Conservation (phyloP, 1,140 invertebrate species). For the Drosophila albomicans region DNA sequence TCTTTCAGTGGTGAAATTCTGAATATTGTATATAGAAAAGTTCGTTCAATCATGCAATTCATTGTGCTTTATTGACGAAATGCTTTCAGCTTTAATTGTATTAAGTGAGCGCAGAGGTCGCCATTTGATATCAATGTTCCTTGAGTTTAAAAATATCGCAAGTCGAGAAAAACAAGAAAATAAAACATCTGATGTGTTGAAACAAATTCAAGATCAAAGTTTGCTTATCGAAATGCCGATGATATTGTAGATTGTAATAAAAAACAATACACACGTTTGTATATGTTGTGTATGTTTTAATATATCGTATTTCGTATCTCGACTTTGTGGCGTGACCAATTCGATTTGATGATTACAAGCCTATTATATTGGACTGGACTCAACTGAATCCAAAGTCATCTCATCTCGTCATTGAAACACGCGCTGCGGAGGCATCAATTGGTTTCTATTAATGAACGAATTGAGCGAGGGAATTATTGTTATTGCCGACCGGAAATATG, state of each 20-base stretch:
- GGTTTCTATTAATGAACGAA: slow-evolving; percentile 71
- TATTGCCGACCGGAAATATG: slow-evolving; percentile 62
- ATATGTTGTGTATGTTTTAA: too few relatives aligned
- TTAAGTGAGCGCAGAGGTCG: not conserved
- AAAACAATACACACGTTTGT: not conserved
- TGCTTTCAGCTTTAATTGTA: slow-evolving; percentile 9
- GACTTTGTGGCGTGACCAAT: slow-evolving; percentile 26
- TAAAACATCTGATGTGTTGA: not conserved
- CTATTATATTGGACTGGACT: not conserved
- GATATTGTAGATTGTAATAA: not conserved
- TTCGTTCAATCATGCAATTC: not conserved
- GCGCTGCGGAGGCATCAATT: slow-evolving; percentile 47
- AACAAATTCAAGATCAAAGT: not conserved
- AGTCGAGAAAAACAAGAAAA: not conserved
- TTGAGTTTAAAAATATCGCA: slow-evolving; percentile 4
- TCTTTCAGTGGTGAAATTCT: not conserved
- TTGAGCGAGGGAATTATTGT: slow-evolving; percentile 33
- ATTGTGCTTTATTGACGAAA: slow-evolving; percentile 12
- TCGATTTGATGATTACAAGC: slow-evolving; percentile 14
- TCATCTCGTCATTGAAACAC: slow-evolving; percentile 8
- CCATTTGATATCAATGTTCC: not conserved
- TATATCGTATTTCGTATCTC: not conserved
- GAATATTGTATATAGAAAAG: not conserved
- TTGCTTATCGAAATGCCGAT: slow-evolving; percentile 3
- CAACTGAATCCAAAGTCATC: slow-evolving; percentile 23